phyloP scores from a whole-genome alignment of 2,888 invertebrate species.

The Lasioglossum vierecki region DNA sequence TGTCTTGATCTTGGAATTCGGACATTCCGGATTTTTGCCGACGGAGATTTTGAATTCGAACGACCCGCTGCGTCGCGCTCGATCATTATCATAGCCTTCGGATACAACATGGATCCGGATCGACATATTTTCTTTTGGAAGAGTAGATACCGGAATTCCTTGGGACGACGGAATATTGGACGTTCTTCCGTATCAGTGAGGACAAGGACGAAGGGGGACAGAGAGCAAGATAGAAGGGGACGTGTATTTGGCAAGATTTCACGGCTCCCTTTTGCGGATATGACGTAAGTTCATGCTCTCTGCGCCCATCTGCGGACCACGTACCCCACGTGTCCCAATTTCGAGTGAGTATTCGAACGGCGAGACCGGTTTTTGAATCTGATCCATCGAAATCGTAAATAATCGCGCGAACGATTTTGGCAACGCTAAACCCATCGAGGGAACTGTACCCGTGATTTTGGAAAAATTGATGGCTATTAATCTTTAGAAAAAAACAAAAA shows the following conservation, averaged over 20 bases:
- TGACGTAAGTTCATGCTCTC: slow-evolving; percentile 36
- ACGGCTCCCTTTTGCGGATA: slow-evolving; percentile 40
- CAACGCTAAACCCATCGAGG: background rate
- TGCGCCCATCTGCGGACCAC: slow-evolving; percentile 40
- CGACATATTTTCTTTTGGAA: slow-evolving; percentile 37
- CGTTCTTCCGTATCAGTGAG: slow-evolving; percentile 25
- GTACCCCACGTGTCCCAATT: slow-evolving; percentile 9
- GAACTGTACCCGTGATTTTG: too few species aligned
- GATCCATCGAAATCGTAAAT: background rate
- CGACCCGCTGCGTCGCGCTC: background rate
- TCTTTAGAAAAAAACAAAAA: too few species aligned
- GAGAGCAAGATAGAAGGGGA: slow-evolving; percentile 13
- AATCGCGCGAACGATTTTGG: background rate
- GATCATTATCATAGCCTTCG: slow-evolving; percentile 39
- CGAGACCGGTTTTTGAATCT: slow-evolving; percentile 14
- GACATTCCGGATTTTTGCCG: background rate
- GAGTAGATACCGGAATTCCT: slow-evolving; percentile 15
- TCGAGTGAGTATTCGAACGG: slow-evolving; percentile 56
- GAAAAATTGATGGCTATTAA: too few species aligned
- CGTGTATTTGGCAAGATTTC: slow-evolving; percentile 57
- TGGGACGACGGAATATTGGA: slow-evolving; percentile 48
- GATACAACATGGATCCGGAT: slow-evolving; percentile 27
- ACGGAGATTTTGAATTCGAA: slow-evolving; percentile 27
- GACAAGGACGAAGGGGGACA: background rate
- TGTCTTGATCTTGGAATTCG: background rate